Percentiles rank a stretch among this genome's conserved stretches.
Evolutionary conservation across 2,888 invertebrate species (phyloP).

Genomic region (Anaspis maculata): DNA sequence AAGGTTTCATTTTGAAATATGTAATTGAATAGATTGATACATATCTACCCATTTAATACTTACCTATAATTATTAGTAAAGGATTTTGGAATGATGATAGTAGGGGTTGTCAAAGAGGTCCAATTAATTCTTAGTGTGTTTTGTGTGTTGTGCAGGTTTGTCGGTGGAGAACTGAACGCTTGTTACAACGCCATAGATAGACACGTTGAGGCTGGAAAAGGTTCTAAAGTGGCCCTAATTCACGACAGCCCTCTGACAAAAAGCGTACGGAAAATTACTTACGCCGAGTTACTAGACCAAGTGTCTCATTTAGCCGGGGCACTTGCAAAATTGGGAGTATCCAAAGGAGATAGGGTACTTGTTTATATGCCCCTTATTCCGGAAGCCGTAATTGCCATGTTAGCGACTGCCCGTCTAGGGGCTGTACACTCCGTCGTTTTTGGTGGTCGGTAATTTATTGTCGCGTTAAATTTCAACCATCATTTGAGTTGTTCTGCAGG

Average conservation of each 20-base stretch:
- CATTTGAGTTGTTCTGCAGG: too few relatives aligned
- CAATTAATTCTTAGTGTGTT: too few relatives aligned
- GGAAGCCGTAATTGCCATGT: conserved; percentile 80
- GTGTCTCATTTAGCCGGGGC: conserved; percentile 74
- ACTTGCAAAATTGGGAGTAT: conserved; percentile 66
- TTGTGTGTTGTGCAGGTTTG: too few relatives aligned
- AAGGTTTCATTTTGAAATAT: too few relatives aligned
- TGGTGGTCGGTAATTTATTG: conserved; percentile 54
- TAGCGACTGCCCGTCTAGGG: conserved; percentile 80
- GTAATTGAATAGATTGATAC: too few relatives aligned
- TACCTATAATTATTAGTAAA: too few relatives aligned
- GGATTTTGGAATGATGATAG: not conserved
- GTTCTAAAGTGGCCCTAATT: conserved; percentile 72
- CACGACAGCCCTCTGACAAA: conserved; percentile 87
- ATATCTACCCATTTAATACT: too few relatives aligned
- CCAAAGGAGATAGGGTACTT: conserved; percentile 74
- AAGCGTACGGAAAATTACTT: conserved; percentile 68
- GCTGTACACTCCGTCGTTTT: conserved; percentile 93
- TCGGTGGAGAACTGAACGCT: conserved; percentile 85
- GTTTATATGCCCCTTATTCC: conserved; percentile 95
- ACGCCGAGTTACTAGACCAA: conserved; percentile 70
- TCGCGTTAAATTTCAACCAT: too few relatives aligned
- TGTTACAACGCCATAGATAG: conserved; percentile 90
- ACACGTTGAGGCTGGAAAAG: conserved; percentile 73
- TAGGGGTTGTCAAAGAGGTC: conserved; percentile 5